Percentiles rank a stretch among this genome's conserved stretches.
These are phyloP conservation scores for Cuculus canorus DNA, from an alignment of 2,797 vertebrate genomes.

Conservation along the genomic window DNA sequence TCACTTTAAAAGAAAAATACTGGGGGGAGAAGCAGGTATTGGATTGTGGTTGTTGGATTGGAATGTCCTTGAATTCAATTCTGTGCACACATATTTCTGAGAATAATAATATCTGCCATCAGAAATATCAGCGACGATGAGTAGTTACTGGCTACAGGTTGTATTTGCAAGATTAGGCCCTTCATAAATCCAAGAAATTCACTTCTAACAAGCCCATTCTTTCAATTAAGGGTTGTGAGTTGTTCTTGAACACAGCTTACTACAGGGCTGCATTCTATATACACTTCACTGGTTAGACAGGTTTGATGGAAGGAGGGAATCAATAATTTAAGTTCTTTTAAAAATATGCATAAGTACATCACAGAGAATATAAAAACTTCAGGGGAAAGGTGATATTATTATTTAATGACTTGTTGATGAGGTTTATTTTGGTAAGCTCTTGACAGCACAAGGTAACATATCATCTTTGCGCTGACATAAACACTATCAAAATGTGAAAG, in stretches of 20 bases:
- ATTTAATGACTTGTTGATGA: constrained; percentile 67
- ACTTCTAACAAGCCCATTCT: background rate
- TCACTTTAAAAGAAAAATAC: background rate
- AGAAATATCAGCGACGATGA: background rate
- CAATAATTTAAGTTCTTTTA: constrained; percentile 68
- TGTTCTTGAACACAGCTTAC: constrained; percentile 24
- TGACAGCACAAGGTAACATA: constrained; percentile 64
- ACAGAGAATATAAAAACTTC: constrained; percentile 68
- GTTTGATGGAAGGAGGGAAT: constrained; percentile 60
- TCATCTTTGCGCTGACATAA: constrained; percentile 54
- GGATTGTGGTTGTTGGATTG: background rate
- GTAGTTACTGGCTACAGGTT: background rate
- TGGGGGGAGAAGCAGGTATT: background rate
- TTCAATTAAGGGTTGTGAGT: background rate
- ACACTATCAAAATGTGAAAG: constrained; percentile 57
- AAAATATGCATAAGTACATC: constrained; percentile 68
- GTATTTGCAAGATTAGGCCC: background rate
- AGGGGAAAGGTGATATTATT: constrained; percentile 68
- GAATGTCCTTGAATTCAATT: background rate
- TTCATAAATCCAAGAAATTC: background rate
- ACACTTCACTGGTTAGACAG: constrained; percentile 52
- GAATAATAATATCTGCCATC: background rate
- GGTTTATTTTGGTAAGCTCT: constrained; percentile 70
- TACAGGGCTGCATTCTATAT: background rate
- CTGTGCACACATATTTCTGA: accelerated